Evolutionary conservation across 2,888 invertebrate species (phyloP).

Genomic region (Drosophila silvestris): DNA sequence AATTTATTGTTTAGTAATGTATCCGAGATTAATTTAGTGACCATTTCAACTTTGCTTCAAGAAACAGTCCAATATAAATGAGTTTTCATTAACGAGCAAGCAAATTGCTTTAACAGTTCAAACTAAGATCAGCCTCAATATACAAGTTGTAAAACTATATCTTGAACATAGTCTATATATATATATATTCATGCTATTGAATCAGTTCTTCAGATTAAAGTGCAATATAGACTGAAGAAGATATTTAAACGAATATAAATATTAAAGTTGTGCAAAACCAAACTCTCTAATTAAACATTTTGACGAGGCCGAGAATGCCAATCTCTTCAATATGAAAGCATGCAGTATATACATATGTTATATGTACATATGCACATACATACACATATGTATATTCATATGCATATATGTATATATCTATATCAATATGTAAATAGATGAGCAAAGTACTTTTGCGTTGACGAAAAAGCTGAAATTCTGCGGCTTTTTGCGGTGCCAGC

Average conservation of each 20-base stretch:
- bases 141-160: neutral
- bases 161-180: neutral
- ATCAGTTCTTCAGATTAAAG: neutral
- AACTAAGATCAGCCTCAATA: neutral
- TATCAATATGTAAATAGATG: slow-evolving; percentile 35
- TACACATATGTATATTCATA: neutral
- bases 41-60: neutral
- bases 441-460: slow-evolving; percentile 36
- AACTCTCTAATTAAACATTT: neutral
- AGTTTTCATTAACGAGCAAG: neutral
- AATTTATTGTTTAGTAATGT: neutral
- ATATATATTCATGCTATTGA: neutral
- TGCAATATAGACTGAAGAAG: neutral
- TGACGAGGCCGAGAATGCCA: neutral
- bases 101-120: neutral
- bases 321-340: neutral
- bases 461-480: slow-evolving; percentile 45
- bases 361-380: neutral
- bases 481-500: slow-evolving; percentile 69
- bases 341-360: neutral
- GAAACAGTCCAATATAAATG: neutral
- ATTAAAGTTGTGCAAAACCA: neutral
- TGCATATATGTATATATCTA: slow-evolving; percentile 11
- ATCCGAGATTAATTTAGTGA: neutral
- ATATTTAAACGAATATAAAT: neutral